phyloP scores from a whole-genome alignment of 2,113 vertebrate genomes.

The Leucoraja erinaceus region DNA sequence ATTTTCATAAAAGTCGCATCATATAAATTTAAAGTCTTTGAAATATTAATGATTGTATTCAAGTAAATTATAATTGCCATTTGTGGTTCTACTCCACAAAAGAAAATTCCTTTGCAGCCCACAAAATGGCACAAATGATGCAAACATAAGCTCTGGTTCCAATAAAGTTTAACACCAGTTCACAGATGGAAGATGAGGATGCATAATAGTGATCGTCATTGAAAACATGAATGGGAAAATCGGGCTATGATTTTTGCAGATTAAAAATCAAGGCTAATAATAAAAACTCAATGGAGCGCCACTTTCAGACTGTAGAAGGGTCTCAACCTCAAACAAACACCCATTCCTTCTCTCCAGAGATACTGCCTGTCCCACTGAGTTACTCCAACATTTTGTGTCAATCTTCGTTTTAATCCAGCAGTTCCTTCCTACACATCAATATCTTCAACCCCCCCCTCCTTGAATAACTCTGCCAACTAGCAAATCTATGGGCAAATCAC shows the following conservation, averaged over 20 bases:
- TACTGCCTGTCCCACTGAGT: no score
- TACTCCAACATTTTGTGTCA: no score
- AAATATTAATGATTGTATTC: neutral
- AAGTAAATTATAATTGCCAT: neutral
- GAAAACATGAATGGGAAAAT: neutral
- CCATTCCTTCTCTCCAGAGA: no score
- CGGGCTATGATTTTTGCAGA: neutral
- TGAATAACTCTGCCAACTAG: neutral
- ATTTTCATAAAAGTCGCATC: no score
- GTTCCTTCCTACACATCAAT: no score
- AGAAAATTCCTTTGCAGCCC: neutral
- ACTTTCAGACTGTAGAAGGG: no score
- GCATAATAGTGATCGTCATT: neutral
- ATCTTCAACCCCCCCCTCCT: neutral
- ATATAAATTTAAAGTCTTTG: no score
- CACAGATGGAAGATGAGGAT: neutral
- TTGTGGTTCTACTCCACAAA: neutral
- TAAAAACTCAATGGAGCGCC: no score
- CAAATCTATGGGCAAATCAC: neutral
- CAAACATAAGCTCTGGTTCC: neutral
- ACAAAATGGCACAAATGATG: neutral
- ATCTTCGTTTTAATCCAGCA: no score
- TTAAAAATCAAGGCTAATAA: no score
- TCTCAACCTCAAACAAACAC: no score
- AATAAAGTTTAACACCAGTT: neutral